Evolutionary conservation across 2,797 vertebrate genomes (phyloP), one percentile per base, ranked within the genome.

Genomic region (Poecilia wingei): DNA sequence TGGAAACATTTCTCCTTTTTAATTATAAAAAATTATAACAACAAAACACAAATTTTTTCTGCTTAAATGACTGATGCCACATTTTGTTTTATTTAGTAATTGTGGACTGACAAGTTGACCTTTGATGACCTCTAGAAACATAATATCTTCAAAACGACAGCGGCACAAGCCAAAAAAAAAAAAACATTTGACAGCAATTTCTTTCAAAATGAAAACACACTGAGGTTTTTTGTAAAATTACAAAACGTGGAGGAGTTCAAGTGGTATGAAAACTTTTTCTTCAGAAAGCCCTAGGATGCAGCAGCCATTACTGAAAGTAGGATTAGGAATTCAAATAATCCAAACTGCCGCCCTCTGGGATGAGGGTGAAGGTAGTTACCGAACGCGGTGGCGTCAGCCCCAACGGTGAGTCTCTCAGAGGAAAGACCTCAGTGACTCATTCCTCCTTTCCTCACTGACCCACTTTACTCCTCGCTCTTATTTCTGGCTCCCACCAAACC

Each of bases 381-480:
- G 64, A 82, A 83, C 20, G 8, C 28, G 74, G 74, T 84, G 86
- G 88, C 73, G 76, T 89, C 84, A 84, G 57, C 61, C 85, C 71
- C 72, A 9, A 66, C 84, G 47, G 79, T 72, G 79, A 36, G 53
- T 3, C 51, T 83, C 73, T 45, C 33, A 78, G 64, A 78, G 75
- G 83, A 86, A 64, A 78, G 81, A 85, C 25, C 49, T 70, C 28
- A 79, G 76, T 77, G 55, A 82, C 78, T 76, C 57, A 75, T 83
- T 89, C 61, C 87, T 53, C 20, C 47, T 22, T 20, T 82, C 84
- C 71, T 79, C 45, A 20, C 75, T 88, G 84, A 86, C 89, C 84
- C 87, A 88, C 72, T 82, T 85, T 61, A 72, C 82, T 87, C 76
- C 81, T 84, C 71, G 74, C 86, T 86, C 85, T 82, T 85, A 45